Base-by-base conservation (phyloP, 2,113 vertebrate genomes). In the Nyctereutes procyonoides region DNA sequence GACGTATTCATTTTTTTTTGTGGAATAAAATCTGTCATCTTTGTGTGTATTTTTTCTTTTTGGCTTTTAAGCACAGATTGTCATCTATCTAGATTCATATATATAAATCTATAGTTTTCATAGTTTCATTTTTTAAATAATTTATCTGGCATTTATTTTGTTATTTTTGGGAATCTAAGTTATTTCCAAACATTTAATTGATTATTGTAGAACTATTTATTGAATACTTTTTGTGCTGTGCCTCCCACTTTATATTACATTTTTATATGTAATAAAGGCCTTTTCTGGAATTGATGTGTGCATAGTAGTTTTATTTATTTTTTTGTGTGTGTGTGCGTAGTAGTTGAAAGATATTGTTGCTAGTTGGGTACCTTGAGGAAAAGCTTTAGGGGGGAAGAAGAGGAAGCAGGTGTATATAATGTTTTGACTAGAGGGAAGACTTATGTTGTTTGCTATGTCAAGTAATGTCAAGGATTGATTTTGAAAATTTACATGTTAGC, bases 401-500 rank as follows among this genome's bases (percentile, higher is more conserved):
- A 60, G 16, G 69, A 58, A 58, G 30, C n/a, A 48, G 7, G 5
- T 76, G 10, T 73, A n/a, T 35, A 14, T 83, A 51, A 30, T 90
- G 53, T 71, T 73, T 63, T 92, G 53, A 88, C 16, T 55, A 82
- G 38, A 82, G 53, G 24, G 81, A 82, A 53, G 28, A 32, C 9
- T 43, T 89, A 32, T 20, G 30, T 84, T 92, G 16, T 43, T 55
- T 38, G 51, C 22, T 17, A 3, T 77, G n/a, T 30, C 60, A 71
- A 90, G 32, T 71, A 26, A 30, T 62, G 8, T 81, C 51, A 60
- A 43, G 35, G 38, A 97, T 32, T 90, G 58, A 86, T 65, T 76
- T 87, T 95, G 67, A 87, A 87, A n/a, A 69, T 88, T 89, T 90
- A 76, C 30, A 22, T 60, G 62, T 82, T 91, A 83, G 14, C 51